Conservation (phyloP, 2,113 vertebrate genomes). For the Eptesicus fuscus region DNA sequence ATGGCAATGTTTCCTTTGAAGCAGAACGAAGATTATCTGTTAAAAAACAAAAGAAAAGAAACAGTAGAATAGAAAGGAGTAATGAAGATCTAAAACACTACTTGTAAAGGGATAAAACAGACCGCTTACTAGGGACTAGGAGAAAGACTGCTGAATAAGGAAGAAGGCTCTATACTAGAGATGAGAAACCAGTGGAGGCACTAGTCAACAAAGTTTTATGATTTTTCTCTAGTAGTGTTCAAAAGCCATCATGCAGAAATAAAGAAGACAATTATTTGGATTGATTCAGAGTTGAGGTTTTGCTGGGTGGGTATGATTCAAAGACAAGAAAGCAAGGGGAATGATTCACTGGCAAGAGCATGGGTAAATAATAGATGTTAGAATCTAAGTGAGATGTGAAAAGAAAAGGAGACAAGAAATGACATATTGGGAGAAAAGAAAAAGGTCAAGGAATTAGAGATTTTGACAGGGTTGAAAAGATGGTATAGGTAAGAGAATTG, state of each 20-base stretch:
- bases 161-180: background rate
- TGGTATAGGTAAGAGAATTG: slow-evolving; percentile 5
- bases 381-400: background rate
- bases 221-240: slow-evolving; percentile 2
- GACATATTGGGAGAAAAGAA: background rate
- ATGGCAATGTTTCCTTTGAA: slow-evolving; percentile 34
- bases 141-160: background rate
- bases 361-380: slow-evolving; percentile 11
- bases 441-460: slow-evolving; percentile 31
- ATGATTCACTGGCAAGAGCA: background rate
- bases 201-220: background rate
- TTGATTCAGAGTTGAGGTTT: background rate
- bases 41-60: slow-evolving; percentile 42
- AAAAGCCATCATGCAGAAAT: background rate
- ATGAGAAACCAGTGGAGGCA: background rate
- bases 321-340: slow-evolving; percentile 5
- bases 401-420: background rate
- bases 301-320: background rate
- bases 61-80: background rate
- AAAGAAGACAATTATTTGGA: slow-evolving; percentile 22
- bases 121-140: background rate
- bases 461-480: background rate
- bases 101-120: slow-evolving; percentile 39
- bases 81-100: slow-evolving; percentile 21
- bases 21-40: background rate